Base-by-base conservation (phyloP, 2,888 invertebrate species). In the Uloborus plumipes region DNA sequence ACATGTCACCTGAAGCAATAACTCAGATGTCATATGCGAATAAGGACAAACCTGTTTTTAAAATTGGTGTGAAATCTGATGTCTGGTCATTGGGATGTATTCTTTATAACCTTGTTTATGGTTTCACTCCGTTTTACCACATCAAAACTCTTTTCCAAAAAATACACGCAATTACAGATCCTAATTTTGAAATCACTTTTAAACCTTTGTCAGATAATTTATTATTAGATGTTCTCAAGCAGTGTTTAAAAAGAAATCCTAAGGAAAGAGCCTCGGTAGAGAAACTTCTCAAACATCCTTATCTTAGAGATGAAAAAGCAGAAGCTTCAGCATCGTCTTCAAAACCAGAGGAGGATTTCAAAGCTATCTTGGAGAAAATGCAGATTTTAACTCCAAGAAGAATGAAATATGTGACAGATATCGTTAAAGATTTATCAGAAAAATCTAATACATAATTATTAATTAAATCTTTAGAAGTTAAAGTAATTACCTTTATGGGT, bases 81-180 rank as follows among this genome's bases (percentile, higher is more conserved):
- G 96, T 99, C 71, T 99, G 99, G 99, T 97, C 98, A 0, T 91
- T 99, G 86, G 99, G 99, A 26, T 98, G 98, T 89, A 99, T 99
- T 88, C 91, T 99, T 84, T 99, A 98, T 90, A 93, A 95, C 89
- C 91, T 99, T 89, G 92, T 97, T 58, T 98, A 97, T 89, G 94
- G 95, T 0, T 92, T 92, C 87, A 96, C 97, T 1, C 99, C 99
- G 0, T 99, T 98, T 90, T 93, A 94, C 58, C 93, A 96, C 89
- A 92, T 96, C 85, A 91, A 91, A 55, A 91, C 93, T 86, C 91
- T 92, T 84, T 91, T 93, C 88, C 92, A 92, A 55, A 96, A 96
- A 90, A 91, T 95, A 72, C 91, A 91, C 86, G 94, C 94, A 81
- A 96, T 97, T 86, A 92, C 92, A 65, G 93, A 93, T 89, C 93